Evolutionary conservation across 2,888 invertebrate species (phyloP), one percentile per base, ranked within the genome.

Genomic region (Thera britannica): DNA sequence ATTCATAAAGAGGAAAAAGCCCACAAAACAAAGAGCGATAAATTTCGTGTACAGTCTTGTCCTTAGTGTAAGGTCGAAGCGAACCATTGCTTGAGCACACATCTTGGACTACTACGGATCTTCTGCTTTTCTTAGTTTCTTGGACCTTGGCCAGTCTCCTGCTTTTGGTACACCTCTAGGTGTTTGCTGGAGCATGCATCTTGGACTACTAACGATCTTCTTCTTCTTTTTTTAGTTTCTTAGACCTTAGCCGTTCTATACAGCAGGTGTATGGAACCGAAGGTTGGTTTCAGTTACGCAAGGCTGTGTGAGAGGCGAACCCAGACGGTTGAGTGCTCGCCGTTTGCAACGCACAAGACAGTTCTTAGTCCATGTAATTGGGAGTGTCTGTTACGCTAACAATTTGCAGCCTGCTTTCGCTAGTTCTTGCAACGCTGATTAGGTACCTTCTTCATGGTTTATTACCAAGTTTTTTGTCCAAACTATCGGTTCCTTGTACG

Each of bases 271-370:
- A 96, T 86, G 96, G 96, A 79, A 95, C 95, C 74, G 95, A 96
- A 96, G 97, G 97, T 97, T 35, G 97, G 97, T 97, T n/a, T 48
- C 88, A 88, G 90, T 88, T 79, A 80, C 83, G 87, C 87, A 90
- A 92, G 87, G 81, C 81, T 83, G 77, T 79, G 85, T 86, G 88
- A 88, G 88, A 82, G 88, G 86, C 79, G 44, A 49, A 72, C 57
- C 35, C 36, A 46, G 62, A 58, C 63, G 65, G 63, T 62, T 70
- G 70, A 69, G 57, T 68, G 70, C 73, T 73, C 71, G 72, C 73
- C 79, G 85, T 82, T 86, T 72, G 83, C 68, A 81, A 84, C 82
- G 83, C 80, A 79, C 74, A 80, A 79, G 84, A 81, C 78, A 80
- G 72, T 79, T 75, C 80, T 79, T 72, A 71, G 80, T 79, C 84